Percentiles rank a stretch among this genome's conserved stretches.
Evolutionary conservation across 2,113 vertebrate genomes (phyloP).

Genomic region (Mionectes macconnelli): DNA sequence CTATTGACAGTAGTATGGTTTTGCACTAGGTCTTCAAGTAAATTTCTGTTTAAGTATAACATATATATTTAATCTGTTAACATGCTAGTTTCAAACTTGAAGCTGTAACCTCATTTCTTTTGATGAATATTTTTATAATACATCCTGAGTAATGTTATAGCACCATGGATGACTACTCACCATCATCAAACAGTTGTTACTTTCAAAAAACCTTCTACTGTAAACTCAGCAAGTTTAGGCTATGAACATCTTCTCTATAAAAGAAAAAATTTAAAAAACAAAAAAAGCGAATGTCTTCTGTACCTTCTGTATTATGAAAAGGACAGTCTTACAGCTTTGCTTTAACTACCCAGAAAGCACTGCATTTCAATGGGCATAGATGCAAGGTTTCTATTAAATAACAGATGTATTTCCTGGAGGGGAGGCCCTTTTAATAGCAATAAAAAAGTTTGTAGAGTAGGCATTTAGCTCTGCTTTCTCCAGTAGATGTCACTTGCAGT

Average conservation of each 20-base stretch:
- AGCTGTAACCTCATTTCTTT: neutral
- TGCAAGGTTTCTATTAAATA: slow-evolving; percentile 9
- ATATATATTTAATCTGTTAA: neutral
- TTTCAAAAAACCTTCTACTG: slow-evolving; percentile 22
- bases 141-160: neutral
- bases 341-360: neutral
- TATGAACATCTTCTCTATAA: neutral
- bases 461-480: slow-evolving; percentile 79
- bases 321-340: neutral
- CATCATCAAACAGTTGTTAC: neutral
- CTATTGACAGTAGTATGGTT: neutral
- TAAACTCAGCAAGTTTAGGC: neutral
- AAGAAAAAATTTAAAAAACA: neutral
- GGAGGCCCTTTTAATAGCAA: slow-evolving; percentile 29
- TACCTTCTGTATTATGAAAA: neutral
- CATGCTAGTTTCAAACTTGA: neutral
- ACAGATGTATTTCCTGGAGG: slow-evolving; percentile 12
- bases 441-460: slow-evolving; percentile 62
- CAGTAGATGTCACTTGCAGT: slow-evolving; percentile 85
- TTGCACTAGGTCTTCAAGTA: neutral
- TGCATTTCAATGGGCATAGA: neutral
- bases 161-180: neutral
- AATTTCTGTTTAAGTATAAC: neutral
- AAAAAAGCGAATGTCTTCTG: neutral
- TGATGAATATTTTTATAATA: neutral